Conservation (phyloP, 1,140 invertebrate genomes). For the Drosophila micromelanica region DNA sequence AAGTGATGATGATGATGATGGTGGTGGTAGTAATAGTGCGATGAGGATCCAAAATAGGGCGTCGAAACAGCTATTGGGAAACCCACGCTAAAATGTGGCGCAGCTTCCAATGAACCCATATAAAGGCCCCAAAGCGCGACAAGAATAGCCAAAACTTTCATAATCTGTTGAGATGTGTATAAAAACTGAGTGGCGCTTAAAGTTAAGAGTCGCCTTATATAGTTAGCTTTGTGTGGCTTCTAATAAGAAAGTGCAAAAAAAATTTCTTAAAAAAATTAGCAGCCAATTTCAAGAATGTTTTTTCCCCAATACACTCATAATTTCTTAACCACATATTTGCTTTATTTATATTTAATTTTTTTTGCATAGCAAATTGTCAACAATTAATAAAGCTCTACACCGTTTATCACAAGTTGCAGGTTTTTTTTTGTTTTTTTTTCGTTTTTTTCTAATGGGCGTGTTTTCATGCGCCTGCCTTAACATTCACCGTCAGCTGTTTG, state of each 20-base stretch:
- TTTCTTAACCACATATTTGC: conserved; percentile 40
- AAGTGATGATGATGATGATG: conserved; percentile 18
- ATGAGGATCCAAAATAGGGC: conserved; percentile 20
- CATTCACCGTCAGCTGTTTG: conserved; percentile 83
- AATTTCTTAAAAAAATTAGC: conserved; percentile 46
- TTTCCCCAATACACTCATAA: conserved; percentile 32
- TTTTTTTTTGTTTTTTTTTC: background rate
- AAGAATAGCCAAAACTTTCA: conserved; percentile 17
- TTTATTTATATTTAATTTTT: conserved; percentile 30
- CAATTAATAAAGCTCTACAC: conserved; percentile 71
- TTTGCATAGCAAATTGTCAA: conserved; percentile 27
- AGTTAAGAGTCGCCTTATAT: conserved; percentile 31
- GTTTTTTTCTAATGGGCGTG: background rate
- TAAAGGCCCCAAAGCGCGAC: conserved; percentile 5
- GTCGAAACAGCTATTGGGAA: conserved; percentile 11
- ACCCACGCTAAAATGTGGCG: conserved; percentile 10
- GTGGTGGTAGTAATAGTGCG: conserved; percentile 21
- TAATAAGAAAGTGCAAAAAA: conserved; percentile 13
- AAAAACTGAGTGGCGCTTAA: conserved; percentile 1
- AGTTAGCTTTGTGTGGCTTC: background rate
- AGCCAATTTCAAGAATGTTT: conserved; percentile 26
- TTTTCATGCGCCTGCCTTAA: conserved; percentile 44
- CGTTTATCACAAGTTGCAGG: conserved; percentile 67
- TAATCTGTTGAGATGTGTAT: conserved; percentile 1
- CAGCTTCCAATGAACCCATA: background rate